These are phyloP conservation scores for Pelobates cultripes DNA, from an alignment of 2,797 vertebrate genomes.

Conservation along the genomic window DNA sequence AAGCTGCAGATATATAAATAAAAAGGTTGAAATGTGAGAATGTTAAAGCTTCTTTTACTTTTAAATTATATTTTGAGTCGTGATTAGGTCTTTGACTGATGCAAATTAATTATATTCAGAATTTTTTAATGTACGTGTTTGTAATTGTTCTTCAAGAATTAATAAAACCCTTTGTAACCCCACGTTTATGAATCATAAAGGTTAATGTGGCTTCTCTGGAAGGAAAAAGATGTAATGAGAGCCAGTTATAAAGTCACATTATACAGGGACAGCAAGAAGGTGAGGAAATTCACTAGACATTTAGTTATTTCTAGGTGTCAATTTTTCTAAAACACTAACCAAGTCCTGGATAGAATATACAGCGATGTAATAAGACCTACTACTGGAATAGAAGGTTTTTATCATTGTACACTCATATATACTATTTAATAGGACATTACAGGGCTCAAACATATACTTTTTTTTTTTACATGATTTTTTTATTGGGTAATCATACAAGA, in stretches of 20 bases:
- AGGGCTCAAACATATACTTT: too few species aligned
- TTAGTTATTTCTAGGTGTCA: background rate
- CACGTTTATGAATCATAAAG: conserved; percentile 53
- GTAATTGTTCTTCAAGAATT: conserved; percentile 45
- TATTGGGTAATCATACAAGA: too few species aligned
- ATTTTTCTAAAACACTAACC: background rate
- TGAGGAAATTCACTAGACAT: conserved; percentile 15
- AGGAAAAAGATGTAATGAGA: conserved; percentile 14
- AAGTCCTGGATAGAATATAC: too few species aligned
- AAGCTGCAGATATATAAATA: conserved; percentile 39
- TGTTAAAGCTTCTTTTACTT: conserved; percentile 18
- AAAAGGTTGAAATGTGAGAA: conserved; percentile 37
- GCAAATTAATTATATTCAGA: conserved; percentile 18
- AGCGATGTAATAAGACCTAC: too few species aligned
- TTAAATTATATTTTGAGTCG: conserved; percentile 29
- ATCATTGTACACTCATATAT: too few species aligned
- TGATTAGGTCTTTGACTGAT: conserved; percentile 23
- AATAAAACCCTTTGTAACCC: conserved; percentile 48
- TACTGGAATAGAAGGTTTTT: too few species aligned
- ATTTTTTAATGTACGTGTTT: conserved; percentile 39
- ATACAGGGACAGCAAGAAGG: conserved; percentile 47
- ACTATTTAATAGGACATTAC: too few species aligned
- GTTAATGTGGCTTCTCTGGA: conserved; percentile 48
- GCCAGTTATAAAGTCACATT: conserved; percentile 41
- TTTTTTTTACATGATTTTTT: too few species aligned